phyloP scores from a whole-genome alignment of 53 echinoderm and acorn worm species.

The Astropecten irregularis region DNA sequence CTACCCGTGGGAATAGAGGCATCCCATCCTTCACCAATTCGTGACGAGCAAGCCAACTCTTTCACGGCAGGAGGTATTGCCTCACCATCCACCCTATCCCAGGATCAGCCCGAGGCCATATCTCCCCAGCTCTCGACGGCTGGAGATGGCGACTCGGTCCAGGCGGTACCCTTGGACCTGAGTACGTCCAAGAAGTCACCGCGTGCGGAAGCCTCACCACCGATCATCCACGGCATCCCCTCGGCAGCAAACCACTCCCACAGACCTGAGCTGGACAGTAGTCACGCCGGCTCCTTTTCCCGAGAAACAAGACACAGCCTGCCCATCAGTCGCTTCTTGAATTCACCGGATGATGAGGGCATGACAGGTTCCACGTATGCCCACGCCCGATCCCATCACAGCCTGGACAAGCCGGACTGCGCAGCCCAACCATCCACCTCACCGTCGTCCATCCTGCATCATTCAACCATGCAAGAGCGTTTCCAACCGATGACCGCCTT shows the following conservation, averaged over 20 bases:
- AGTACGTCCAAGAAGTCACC: too few relatives aligned
- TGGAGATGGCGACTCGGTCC: not conserved
- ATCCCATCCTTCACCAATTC: too few relatives aligned
- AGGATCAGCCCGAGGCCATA: too few relatives aligned
- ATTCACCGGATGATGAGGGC: not conserved
- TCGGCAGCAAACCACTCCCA: not conserved
- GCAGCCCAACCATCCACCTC: too few relatives aligned
- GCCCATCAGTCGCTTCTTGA: constrained; percentile 35
- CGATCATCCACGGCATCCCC: not conserved
- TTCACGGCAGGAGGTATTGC: too few relatives aligned
- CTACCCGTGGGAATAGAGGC: too few relatives aligned
- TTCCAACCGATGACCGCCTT: not conserved
- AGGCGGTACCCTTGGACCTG: constrained; percentile 61
- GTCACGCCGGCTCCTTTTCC: not conserved
- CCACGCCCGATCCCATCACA: too few relatives aligned
- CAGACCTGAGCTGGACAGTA: not conserved
- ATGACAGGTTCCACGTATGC: too few relatives aligned
- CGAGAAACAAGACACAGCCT: not conserved
- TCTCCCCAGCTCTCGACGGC: too few relatives aligned
- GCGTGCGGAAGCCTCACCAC: not conserved
- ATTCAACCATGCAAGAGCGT: not conserved
- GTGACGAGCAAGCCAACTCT: too few relatives aligned
- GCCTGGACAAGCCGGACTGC: too few relatives aligned
- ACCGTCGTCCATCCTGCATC: not conserved
- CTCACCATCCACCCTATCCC: too few relatives aligned